Evolutionary conservation across 2,888 invertebrate species (phyloP).

Genomic region (Ypsolopha sequella): DNA sequence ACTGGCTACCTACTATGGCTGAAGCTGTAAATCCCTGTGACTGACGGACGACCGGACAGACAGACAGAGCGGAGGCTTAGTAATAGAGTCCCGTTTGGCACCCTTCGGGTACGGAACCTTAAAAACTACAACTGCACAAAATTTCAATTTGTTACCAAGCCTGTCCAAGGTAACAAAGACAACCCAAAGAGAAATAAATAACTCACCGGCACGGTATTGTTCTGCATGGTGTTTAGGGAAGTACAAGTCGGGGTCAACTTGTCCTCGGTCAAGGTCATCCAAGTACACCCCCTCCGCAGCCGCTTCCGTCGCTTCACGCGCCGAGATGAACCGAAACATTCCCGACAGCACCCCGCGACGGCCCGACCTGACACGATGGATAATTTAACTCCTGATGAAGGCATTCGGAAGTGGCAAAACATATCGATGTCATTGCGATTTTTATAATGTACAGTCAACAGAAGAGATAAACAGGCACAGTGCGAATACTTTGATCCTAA

Average conservation of each 20-base stretch:
- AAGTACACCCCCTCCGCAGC: conserved; percentile 89
- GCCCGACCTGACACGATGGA: conserved; percentile 27
- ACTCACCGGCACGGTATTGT: conserved; percentile 52
- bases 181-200: background rate
- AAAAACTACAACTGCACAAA: too few species aligned
- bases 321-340: conserved; percentile 91
- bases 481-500: too few species aligned
- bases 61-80: too few species aligned
- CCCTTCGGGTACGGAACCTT: too few species aligned
- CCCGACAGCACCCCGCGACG: conserved; percentile 84
- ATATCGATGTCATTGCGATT: too few species aligned
- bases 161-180: background rate
- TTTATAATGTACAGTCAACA: too few species aligned
- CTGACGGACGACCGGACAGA: too few species aligned
- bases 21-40: too few species aligned
- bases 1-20: too few species aligned
- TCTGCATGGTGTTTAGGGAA: conserved; percentile 82
- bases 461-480: too few species aligned
- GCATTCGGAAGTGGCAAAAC: background rate
- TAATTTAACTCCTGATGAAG: conserved; percentile 40
- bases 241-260: conserved; percentile 93
- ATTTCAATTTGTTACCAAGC: too few species aligned
- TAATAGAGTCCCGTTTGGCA: too few species aligned
- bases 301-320: conserved; percentile 42
- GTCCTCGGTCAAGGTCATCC: conserved; percentile 90